These are phyloP conservation scores for Burhinus oedicnemus DNA, from an alignment of 2,113 vertebrate species.

Conservation along the genomic window DNA sequence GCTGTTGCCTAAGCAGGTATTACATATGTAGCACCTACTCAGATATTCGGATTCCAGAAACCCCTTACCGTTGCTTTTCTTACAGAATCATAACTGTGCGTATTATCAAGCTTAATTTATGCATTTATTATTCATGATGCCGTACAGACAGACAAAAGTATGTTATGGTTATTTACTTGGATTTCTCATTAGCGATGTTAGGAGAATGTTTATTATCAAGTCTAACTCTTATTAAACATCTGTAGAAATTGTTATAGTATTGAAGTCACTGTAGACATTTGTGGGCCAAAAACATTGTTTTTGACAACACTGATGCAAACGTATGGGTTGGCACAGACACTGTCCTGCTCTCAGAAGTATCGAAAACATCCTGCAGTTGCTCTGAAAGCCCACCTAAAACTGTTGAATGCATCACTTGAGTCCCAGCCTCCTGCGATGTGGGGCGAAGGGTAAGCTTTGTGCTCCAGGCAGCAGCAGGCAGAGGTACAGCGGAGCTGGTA, in stretches of 20 bases:
- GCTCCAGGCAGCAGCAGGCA: neutral
- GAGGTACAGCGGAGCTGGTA: neutral
- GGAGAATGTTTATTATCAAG: neutral
- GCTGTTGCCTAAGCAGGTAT: neutral
- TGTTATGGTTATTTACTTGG: neutral
- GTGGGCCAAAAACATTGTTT: rapidly evolving
- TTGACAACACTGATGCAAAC: neutral
- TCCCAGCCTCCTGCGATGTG: neutral
- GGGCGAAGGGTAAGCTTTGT: neutral
- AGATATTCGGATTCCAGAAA: neutral
- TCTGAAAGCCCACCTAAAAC: neutral
- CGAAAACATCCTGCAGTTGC: rapidly evolving
- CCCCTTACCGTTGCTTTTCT: neutral
- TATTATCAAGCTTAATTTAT: neutral
- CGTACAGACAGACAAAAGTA: neutral
- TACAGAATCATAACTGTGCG: neutral
- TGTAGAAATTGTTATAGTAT: too few species aligned
- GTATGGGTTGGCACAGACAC: rapidly evolving
- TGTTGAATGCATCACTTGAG: rapidly evolving
- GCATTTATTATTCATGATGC: neutral
- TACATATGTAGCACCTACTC: neutral
- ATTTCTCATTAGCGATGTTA: neutral
- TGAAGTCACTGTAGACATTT: neutral
- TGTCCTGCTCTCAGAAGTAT: neutral
- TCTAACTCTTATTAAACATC: neutral